Conservation (phyloP, 2,797 vertebrate genomes). For the Clarias platycephalus region DNA sequence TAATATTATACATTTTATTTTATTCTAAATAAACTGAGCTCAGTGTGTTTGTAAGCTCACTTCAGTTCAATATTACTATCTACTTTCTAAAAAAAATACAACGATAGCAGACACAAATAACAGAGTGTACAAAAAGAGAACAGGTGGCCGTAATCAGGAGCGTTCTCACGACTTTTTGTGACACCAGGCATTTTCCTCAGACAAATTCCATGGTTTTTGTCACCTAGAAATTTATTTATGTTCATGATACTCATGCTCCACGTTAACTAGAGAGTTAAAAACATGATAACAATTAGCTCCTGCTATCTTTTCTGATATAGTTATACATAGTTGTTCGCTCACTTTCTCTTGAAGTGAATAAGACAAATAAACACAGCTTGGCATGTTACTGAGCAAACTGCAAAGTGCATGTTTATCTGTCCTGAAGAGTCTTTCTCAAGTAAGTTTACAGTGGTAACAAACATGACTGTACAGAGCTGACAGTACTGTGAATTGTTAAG, state of each 20-base stretch:
- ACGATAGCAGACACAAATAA: neutral
- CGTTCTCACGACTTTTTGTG: neutral
- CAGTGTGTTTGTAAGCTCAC: neutral
- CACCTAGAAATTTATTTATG: neutral
- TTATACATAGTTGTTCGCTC: neutral
- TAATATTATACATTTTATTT: too few species aligned
- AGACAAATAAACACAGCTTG: neutral
- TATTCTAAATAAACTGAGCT: neutral
- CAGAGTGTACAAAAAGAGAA: neutral
- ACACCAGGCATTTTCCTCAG: neutral
- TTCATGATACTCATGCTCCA: neutral
- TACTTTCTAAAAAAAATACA: neutral
- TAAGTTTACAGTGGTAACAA: neutral
- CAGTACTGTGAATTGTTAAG: too few species aligned
- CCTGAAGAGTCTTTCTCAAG: neutral
- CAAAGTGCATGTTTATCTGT: neutral
- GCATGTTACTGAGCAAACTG: neutral
- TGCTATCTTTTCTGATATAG: neutral
- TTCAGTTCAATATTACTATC: neutral
- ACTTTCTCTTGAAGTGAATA: neutral
- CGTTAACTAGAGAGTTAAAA: neutral
- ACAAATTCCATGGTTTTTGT: neutral
- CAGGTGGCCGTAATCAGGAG: neutral
- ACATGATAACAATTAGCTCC: too few species aligned
- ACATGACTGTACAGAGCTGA: neutral